Conservation (phyloP, 2,888 invertebrate species). For the Sphaerophoria rueppellii region DNA sequence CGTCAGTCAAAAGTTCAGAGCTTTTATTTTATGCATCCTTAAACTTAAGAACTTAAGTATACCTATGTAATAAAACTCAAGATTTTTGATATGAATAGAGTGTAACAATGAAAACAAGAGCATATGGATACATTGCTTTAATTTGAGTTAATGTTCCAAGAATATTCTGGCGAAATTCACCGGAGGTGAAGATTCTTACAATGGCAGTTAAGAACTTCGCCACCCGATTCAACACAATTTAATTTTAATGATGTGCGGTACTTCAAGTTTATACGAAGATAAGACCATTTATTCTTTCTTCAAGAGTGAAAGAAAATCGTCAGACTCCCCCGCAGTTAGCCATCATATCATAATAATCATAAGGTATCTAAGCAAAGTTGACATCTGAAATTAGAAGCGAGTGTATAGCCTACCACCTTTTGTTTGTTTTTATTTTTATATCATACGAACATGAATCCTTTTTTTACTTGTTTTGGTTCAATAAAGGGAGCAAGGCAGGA, state of each 20-base stretch:
- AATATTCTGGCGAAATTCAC: slow-evolving; percentile 9
- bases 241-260: slow-evolving; percentile 63
- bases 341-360: slow-evolving; percentile 1
- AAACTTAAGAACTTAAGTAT: too few species aligned
- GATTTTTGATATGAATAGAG: too few species aligned
- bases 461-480: slow-evolving; percentile 12
- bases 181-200: not conserved
- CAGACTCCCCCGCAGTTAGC: not conserved
- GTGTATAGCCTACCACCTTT: slow-evolving; percentile 17
- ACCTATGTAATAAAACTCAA: too few species aligned
- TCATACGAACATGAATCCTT: slow-evolving; percentile 47
- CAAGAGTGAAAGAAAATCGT: not conserved
- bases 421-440: slow-evolving; percentile 49
- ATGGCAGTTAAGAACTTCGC: not conserved
- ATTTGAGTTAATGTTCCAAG: too few species aligned
- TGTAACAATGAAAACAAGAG: too few species aligned
- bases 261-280: slow-evolving; percentile 56
- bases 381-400: slow-evolving; percentile 29
- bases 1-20: too few species aligned
- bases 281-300: slow-evolving; percentile 20
- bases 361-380: slow-evolving; percentile 5
- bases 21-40: too few species aligned
- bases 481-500: not conserved
- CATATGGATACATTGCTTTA: too few species aligned
- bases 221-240: slow-evolving; percentile 38